These are phyloP conservation scores for Phalloptychus januarius DNA, from an alignment of 2,797 vertebrate genomes.

Conservation along the genomic window DNA sequence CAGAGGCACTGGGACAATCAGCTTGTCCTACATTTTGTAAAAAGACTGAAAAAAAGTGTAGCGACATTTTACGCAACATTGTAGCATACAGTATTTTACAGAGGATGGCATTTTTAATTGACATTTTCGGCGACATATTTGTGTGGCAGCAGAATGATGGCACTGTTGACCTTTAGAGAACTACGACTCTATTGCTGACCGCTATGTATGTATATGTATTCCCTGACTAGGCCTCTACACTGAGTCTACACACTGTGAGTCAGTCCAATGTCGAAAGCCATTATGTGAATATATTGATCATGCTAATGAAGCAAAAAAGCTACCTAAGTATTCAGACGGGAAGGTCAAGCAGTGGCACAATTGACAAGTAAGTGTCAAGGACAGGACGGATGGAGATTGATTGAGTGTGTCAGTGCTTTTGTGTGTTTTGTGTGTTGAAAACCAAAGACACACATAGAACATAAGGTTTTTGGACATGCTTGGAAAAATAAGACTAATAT, in stretches of 20 bases:
- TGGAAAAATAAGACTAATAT: neutral
- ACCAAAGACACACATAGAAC: neutral
- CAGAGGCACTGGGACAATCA: slow-evolving; percentile 28
- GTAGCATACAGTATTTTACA: slow-evolving; percentile 19
- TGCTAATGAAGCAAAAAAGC: slow-evolving; percentile 67
- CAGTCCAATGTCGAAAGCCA: slow-evolving; percentile 44
- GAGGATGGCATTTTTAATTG: slow-evolving; percentile 16
- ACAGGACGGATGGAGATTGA: slow-evolving; percentile 7
- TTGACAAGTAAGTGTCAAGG: slow-evolving; percentile 48
- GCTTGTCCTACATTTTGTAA: slow-evolving; percentile 24
- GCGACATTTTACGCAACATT: slow-evolving; percentile 14
- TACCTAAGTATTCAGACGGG: slow-evolving; percentile 43
- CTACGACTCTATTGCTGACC: neutral
- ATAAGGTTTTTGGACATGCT: neutral
- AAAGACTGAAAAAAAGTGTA: slow-evolving; percentile 12
- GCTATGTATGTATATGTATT: neutral
- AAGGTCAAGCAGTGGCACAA: slow-evolving; percentile 63
- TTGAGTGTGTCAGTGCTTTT: slow-evolving; percentile 11
- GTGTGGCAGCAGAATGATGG: neutral
- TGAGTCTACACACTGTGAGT: slow-evolving; percentile 26
- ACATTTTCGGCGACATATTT: neutral
- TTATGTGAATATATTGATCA: slow-evolving; percentile 67
- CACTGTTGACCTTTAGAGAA: neutral
- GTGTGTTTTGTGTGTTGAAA: neutral
- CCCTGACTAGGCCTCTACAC: slow-evolving; percentile 10